Conservation (phyloP, 2,888 invertebrate species). For the Rotaria macrura region DNA sequence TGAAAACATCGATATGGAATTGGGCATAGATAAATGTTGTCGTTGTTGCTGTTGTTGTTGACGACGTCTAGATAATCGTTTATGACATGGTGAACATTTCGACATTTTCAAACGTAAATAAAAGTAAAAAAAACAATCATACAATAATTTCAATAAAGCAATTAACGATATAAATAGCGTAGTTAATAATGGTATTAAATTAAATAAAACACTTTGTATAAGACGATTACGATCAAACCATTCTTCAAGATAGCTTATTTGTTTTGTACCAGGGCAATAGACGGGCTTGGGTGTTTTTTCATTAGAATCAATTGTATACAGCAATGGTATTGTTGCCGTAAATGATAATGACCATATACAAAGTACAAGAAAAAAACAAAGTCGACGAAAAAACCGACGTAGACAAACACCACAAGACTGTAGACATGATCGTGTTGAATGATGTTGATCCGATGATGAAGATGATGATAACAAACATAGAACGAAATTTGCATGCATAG, state of each 20-base stretch:
- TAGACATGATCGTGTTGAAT: background rate
- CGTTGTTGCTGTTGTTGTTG: background rate
- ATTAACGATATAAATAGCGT: background rate
- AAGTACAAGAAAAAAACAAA: constrained; percentile 3
- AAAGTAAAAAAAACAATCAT: background rate
- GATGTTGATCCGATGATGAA: background rate
- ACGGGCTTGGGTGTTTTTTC: background rate
- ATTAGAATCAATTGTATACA: constrained; percentile 7
- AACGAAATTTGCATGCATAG: constrained; percentile 7
- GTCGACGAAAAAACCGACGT: constrained; percentile 4
- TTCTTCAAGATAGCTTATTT: background rate
- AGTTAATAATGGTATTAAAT: background rate
- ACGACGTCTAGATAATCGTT: background rate
- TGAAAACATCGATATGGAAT: background rate
- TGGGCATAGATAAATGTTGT: background rate
- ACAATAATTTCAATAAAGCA: background rate
- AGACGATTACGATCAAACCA: constrained; percentile 11
- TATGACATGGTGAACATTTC: background rate
- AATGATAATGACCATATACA: background rate
- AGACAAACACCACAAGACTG: background rate
- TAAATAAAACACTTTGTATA: background rate
- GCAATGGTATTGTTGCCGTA: background rate
- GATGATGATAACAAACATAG: background rate
- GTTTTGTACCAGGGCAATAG: background rate
- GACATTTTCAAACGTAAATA: background rate